These are phyloP conservation scores for Siniperca undulata DNA, from an alignment of 2,797 vertebrate species.

Conservation along the genomic window DNA sequence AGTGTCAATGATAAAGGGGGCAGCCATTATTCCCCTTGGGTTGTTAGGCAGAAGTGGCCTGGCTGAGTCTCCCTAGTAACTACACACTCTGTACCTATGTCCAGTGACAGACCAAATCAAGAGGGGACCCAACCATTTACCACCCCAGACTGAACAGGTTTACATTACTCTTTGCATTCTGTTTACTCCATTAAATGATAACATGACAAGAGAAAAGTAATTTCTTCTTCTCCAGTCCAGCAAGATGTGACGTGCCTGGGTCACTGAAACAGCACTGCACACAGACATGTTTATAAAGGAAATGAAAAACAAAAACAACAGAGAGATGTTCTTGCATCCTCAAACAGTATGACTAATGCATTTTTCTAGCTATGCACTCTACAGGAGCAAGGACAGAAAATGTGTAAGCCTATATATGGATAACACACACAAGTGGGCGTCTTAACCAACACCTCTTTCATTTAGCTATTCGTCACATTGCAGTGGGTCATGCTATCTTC, in stretches of 20 bases:
- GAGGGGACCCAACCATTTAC: neutral
- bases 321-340: slow-evolving; percentile 20
- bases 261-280: slow-evolving; percentile 17
- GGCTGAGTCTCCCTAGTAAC: slow-evolving; percentile 24
- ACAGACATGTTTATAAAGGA: slow-evolving; percentile 37
- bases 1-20: slow-evolving; percentile 64
- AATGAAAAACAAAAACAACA: slow-evolving; percentile 13
- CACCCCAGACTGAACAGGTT: slow-evolving; percentile 32
- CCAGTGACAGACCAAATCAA: slow-evolving; percentile 30
- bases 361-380: slow-evolving; percentile 8
- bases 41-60: slow-evolving; percentile 60
- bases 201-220: slow-evolving; percentile 40
- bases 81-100: neutral
- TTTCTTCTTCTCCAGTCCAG: slow-evolving; percentile 33
- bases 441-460: neutral
- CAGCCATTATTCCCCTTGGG: slow-evolving; percentile 48
- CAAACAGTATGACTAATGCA: slow-evolving; percentile 60
- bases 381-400: slow-evolving; percentile 12
- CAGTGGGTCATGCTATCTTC: neutral
- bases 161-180: slow-evolving; percentile 19
- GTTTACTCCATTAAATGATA: slow-evolving; percentile 54
- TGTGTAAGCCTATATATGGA: slow-evolving; percentile 2
- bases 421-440: neutral
- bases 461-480: neutral
- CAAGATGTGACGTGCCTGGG: slow-evolving; percentile 21